Evolutionary conservation across 2,888 invertebrate species (phyloP), one percentile per base, ranked within the genome.

Genomic region (Agrochola lota): DNA sequence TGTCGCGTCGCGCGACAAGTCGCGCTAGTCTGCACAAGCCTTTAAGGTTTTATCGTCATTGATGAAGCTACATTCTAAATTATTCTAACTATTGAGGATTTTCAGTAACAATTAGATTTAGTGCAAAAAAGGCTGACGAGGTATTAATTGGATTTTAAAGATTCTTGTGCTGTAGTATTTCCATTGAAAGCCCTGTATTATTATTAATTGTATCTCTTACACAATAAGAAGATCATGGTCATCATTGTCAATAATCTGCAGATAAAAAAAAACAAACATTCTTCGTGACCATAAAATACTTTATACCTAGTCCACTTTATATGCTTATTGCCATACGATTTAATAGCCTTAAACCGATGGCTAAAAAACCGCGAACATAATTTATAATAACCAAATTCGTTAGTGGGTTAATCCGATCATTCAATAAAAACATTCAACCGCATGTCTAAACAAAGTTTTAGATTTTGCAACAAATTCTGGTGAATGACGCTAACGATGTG

Each of bases 301-400:
- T 46, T 30, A 72, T 30, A 30, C 8, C 17, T 17, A 52, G 35
- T 8, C 26, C 55, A 75, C 55, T 80, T 15, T 75, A n/a, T 68
- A 85, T 60, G 66, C 26, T 40, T 72, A 69, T 69, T 46, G 35
- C 26, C 46, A 55, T 35, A 70, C 5, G 30, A 70, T 67, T 69
- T 6, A 60, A 64, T 49, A n/a, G 17, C n/a, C 46, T 35, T 59
- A 67, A 67, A 35, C 23, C 3, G 9, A 66, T 49, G 15, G 23
- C 57, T 69, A 11, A 64, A n/a, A 72, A 84, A 74, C 80, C 66
- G n/a, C 79, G 55, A 77, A 52, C 9, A 66, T 73, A 71, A 83
- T 79, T 67, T 59, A 64, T 68, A 79, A 72, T 72, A 55, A 62
- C 62, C 49, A 60, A 63, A 73, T 20, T 70, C 52, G 23, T 66